Evolutionary conservation across 2,113 vertebrate species (phyloP).

Genomic region (Apeltes quadracus): DNA sequence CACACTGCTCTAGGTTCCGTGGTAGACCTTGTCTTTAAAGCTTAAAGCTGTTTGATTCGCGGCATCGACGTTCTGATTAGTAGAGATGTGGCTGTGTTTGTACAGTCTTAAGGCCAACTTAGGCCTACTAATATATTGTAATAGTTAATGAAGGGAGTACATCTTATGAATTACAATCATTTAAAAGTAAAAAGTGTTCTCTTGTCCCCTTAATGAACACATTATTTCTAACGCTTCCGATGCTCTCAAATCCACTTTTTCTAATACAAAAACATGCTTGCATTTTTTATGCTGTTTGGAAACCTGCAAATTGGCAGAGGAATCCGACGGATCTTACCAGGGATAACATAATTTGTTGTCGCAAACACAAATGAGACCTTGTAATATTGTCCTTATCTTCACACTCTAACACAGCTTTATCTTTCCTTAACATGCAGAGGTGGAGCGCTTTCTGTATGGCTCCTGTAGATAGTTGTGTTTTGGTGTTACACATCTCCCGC

Average conservation of each 20-base stretch:
- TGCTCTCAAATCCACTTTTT: too few relatives aligned
- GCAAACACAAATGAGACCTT: conserved; percentile 1
- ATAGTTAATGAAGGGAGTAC: background rate
- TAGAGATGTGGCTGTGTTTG: conserved; percentile 7
- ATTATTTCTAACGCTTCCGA: background rate
- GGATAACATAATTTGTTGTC: background rate
- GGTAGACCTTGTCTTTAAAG: conserved; percentile 52
- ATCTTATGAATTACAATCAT: background rate
- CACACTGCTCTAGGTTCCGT: conserved; percentile 48
- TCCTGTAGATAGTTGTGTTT: conserved; percentile 34
- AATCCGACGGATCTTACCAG: conserved; percentile 27
- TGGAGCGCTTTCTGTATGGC: conserved; percentile 3
- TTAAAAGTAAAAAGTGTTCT: too few relatives aligned
- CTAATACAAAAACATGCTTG: background rate
- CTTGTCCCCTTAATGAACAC: background rate
- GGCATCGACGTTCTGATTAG: conserved; percentile 40
- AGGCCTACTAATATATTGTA: background rate
- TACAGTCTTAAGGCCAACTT: background rate
- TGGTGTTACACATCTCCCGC: conserved; percentile 38
- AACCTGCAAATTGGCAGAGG: conserved; percentile 9
- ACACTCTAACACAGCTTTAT: conserved; percentile 17
- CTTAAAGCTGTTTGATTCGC: conserved; percentile 39
- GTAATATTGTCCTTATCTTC: conserved; percentile 15
- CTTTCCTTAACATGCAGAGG: conserved; percentile 17
- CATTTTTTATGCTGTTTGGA: conserved; percentile 23